Conservation (phyloP, 2,797 vertebrate species). For the Ctenosaura bakeri region DNA sequence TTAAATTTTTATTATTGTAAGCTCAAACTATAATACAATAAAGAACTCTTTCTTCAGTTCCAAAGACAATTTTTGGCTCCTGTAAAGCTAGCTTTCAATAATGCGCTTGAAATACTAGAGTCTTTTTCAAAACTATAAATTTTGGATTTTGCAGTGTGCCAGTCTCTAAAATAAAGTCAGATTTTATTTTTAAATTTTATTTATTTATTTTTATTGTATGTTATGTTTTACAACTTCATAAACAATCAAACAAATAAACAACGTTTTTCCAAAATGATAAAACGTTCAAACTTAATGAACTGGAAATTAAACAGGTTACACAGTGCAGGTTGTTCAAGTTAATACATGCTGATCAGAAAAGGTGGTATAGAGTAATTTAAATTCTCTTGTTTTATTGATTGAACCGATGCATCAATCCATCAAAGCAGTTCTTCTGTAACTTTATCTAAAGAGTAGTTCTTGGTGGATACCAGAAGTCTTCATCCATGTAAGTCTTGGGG, state of each 20-base stretch:
- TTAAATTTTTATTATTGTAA: not conserved
- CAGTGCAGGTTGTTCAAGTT: too few relatives aligned
- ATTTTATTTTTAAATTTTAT: not conserved
- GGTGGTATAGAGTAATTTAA: not conserved
- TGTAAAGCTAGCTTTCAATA: not conserved
- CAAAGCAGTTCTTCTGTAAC: not conserved
- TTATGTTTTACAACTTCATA: too few relatives aligned
- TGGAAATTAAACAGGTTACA: too few relatives aligned
- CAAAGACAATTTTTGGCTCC: not conserved
- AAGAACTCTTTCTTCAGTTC: not conserved
- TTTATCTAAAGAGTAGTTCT: not conserved
- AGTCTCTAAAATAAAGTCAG: not conserved
- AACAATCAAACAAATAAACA: too few relatives aligned
- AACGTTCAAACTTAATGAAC: too few relatives aligned
- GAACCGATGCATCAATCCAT: not conserved
- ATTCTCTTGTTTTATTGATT: too few relatives aligned
- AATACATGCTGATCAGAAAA: not conserved
- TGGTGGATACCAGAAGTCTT: not conserved
- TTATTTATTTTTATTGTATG: too few relatives aligned
- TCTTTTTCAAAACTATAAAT: not conserved
- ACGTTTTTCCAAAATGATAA: too few relatives aligned
- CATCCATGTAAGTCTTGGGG: not conserved
- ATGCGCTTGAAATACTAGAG: not conserved
- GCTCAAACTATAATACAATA: not conserved
- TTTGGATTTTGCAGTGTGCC: not conserved